Base-by-base conservation (phyloP, 2,113 vertebrate genomes). In the human (Homo sapiens) region DNA sequence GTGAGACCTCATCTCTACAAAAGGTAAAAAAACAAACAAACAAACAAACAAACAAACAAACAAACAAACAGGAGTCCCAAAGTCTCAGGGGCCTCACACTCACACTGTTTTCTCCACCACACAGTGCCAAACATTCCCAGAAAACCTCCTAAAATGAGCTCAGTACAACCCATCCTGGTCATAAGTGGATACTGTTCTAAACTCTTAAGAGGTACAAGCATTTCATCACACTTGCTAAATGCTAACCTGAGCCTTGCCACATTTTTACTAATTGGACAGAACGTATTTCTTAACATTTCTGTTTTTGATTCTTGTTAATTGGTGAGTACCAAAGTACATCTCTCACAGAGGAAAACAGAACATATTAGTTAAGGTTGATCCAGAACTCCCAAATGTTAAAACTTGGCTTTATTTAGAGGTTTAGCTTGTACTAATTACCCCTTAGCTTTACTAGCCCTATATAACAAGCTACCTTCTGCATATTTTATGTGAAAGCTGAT, bases 381-480 rank as follows among this genome's bases (percentile, higher is more conserved):
- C 48, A 82, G 35, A 79, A 52, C 45, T 96, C 88, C 35, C 40
- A 22, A 86, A 93, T 68, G 38, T 80, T 79, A 70, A 43, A 94
- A 25, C 18, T 40, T 72, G 88, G 57, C 85, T 61, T 97, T 79
- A 80, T 93, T 83, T 84, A 89, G 73, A 96, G 82, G 78, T 59
- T 80, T 94, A 66, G 61, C 72, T 78, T 70, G 20, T 73, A 66
- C 95, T 97, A 94, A 96, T 97, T 91, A 94, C 95, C 43, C 94
- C 85, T 82, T 92, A 43, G 78, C 96, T 95, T 98, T 97, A 96
- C 94, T 87, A 73, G 90, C 79, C 80, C 90, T 61, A 1, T 90
- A 57, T 94, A 97, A 93, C 81, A 90, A 82, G 73, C 57, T 43
- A 35, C 81, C 84, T 95, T 94, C 40, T 35, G 64, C 78, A 64